These are phyloP conservation scores for Platyrinchus mystaceus DNA, from an alignment of 2,797 vertebrate genomes.

Conservation along the genomic window DNA sequence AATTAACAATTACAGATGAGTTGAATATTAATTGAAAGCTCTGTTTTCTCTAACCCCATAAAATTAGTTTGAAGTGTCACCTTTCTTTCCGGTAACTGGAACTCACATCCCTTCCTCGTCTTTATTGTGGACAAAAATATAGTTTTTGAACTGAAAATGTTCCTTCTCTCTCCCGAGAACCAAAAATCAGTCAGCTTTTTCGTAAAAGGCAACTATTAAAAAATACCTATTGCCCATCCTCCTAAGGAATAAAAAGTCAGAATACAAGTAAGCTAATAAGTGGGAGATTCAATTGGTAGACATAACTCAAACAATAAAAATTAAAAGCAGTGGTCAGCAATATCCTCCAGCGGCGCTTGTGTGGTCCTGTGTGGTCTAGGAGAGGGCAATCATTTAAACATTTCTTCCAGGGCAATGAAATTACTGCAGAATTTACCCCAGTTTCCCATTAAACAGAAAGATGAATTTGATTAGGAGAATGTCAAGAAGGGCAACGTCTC, in stretches of 20 bases:
- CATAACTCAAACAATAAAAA: conserved; percentile 80
- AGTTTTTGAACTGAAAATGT: background rate
- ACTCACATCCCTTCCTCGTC: background rate
- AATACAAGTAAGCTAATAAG: conserved; percentile 59
- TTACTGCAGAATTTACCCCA: conserved; percentile 52
- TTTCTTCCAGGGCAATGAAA: conserved; percentile 65
- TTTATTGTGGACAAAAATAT: background rate
- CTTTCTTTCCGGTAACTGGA: conserved; percentile 59
- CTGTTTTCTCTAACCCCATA: conserved; percentile 47
- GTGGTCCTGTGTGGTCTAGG: conserved; percentile 73
- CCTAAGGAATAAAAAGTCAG: background rate
- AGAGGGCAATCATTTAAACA: conserved; percentile 72
- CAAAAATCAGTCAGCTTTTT: background rate
- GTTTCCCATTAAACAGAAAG: conserved; percentile 49
- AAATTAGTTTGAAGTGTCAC: conserved; percentile 58
- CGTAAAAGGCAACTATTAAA: background rate
- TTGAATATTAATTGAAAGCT: conserved; percentile 43
- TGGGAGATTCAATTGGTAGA: conserved; percentile 67
- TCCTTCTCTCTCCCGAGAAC: background rate
- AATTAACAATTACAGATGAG: conserved; percentile 21
- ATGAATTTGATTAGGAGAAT: conserved; percentile 59
- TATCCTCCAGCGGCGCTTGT: conserved; percentile 76
- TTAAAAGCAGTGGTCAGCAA: conserved; percentile 72
- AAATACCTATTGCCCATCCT: background rate
- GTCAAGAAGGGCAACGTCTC: conserved; percentile 3